Percentiles rank a stretch among this genome's conserved stretches.
Evolutionary conservation across 1,140 invertebrate species (phyloP).

Genomic region (Wiebesia pumilae): DNA sequence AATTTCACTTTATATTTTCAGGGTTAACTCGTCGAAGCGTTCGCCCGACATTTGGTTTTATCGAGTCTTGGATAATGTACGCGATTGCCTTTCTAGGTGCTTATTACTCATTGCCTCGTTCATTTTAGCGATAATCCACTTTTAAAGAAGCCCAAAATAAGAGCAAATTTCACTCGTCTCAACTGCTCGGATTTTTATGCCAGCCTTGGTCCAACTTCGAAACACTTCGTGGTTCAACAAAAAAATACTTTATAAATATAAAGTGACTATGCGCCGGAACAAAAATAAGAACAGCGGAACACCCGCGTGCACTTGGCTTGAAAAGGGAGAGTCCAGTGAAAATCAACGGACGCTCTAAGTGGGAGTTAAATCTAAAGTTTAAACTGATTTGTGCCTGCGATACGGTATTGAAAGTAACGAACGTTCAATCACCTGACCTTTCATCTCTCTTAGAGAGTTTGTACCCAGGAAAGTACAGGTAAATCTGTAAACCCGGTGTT

Average conservation of each 20-base stretch:
- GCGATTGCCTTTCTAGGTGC: not conserved
- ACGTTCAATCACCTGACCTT: not conserved
- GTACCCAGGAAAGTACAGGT: not conserved
- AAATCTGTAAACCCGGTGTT: not conserved
- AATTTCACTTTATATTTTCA: not conserved
- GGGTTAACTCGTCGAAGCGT: not conserved
- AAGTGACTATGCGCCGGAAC: not conserved
- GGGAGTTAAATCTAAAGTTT: constrained; percentile 8
- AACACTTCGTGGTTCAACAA: too few species aligned
- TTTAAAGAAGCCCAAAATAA: not conserved
- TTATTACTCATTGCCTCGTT: not conserved
- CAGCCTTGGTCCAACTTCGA: too few species aligned
- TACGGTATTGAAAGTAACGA: not conserved
- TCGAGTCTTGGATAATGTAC: not conserved
- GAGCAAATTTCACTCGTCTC: too few species aligned
- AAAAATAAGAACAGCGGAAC: not conserved
- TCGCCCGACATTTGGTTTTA: not conserved
- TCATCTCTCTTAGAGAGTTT: not conserved
- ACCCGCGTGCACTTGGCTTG: not conserved
- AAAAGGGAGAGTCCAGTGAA: not conserved
- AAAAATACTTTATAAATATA: too few species aligned
- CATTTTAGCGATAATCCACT: not conserved
- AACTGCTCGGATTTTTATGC: too few species aligned
- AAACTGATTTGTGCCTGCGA: not conserved
- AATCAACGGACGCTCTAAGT: not conserved